Conservation (phyloP, 2,888 invertebrate species). For the Tachina fera region DNA sequence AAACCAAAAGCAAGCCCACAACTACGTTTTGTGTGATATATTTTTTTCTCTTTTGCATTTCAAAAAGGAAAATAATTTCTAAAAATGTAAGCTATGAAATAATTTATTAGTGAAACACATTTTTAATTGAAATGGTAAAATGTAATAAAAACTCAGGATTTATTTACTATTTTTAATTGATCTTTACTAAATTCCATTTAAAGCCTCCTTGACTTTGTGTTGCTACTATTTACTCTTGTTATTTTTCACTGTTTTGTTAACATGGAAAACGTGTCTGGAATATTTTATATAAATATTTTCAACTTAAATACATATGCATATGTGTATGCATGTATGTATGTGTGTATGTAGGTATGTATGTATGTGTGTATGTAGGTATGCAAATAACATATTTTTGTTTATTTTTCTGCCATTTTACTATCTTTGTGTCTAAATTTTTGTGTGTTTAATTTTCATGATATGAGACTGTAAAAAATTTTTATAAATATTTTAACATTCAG, state of each 20-base stretch:
- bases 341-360: constrained; percentile 17
- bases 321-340: constrained; percentile 17
- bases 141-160: background rate
- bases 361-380: constrained; percentile 24
- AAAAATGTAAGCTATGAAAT: too few relatives aligned
- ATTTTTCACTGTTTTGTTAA: constrained; percentile 45
- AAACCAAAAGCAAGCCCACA: too few relatives aligned
- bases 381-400: constrained; percentile 28
- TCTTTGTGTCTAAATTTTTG: background rate
- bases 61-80: too few relatives aligned
- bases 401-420: background rate
- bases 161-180: constrained; percentile 8
- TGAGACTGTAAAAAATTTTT: constrained; percentile 12
- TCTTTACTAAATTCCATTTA: background rate
- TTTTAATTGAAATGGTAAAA: too few relatives aligned
- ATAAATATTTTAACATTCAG: background rate
- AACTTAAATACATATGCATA: constrained; percentile 1
- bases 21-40: too few relatives aligned
- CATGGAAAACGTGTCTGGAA: constrained; percentile 63
- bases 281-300: constrained; percentile 38
- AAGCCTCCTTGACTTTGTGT: constrained; percentile 14
- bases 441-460: background rate
- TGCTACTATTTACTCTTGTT: background rate
- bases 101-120: too few relatives aligned
- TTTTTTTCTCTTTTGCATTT: too few relatives aligned